Conservation (phyloP, 2,888 invertebrate species). For the Hylaea fasciaria region DNA sequence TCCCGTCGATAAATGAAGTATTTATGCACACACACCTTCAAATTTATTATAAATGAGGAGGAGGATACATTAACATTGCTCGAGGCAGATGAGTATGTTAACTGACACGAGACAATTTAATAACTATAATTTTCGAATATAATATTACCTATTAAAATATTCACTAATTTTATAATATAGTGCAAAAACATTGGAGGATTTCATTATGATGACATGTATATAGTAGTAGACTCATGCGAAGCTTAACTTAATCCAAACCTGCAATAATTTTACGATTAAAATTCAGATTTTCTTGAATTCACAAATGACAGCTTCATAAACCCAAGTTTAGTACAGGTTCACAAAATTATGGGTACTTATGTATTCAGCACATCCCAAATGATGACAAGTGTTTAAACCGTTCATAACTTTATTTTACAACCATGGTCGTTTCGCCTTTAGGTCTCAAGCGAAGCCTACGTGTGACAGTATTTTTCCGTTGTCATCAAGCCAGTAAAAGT, state of each 20-base stretch:
- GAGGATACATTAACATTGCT: constrained; percentile 35
- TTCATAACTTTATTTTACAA: constrained; percentile 35
- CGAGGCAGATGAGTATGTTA: constrained; percentile 37
- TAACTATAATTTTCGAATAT: constrained; percentile 37
- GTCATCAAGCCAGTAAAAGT: not conserved
- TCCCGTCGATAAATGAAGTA: constrained; percentile 22
- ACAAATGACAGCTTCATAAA: constrained; percentile 34
- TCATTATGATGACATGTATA: not conserved
- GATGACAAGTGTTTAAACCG: constrained; percentile 24
- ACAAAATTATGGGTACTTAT: constrained; percentile 19
- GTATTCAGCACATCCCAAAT: constrained; percentile 21
- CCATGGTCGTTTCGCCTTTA: constrained; percentile 32
- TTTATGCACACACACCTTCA: constrained; percentile 25
- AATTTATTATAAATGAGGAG: constrained; percentile 34
- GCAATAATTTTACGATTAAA: constrained; percentile 28
- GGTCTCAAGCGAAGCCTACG: constrained; percentile 14
- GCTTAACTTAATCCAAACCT: constrained; percentile 21
- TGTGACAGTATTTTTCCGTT: not conserved
- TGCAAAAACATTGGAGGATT: not conserved
- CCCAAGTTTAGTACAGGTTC: constrained; percentile 22
- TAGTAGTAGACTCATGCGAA: too few relatives aligned
- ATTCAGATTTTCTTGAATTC: constrained; percentile 23
- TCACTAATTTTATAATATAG: constrained; percentile 18
- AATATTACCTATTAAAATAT: constrained; percentile 35
- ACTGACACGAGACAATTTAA: constrained; percentile 38